These are phyloP conservation scores for Lasiurus borealis DNA, from an alignment of 2,113 vertebrate genomes.

Conservation along the genomic window DNA sequence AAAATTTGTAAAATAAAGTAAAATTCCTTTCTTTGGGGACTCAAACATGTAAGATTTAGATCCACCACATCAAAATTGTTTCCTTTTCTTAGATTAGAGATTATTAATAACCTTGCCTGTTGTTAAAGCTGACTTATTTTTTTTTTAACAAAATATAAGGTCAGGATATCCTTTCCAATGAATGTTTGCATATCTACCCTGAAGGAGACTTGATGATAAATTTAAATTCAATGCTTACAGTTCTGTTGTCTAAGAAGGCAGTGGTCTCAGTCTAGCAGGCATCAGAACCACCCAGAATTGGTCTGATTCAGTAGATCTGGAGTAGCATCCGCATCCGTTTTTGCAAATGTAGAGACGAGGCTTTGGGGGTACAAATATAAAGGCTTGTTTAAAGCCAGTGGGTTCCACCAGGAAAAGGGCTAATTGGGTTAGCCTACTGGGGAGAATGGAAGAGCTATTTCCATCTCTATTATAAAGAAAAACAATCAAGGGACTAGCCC, in stretches of 20 bases:
- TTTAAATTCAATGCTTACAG: background rate
- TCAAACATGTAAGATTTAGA: background rate
- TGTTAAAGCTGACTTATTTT: background rate
- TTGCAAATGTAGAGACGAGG: background rate
- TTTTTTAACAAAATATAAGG: slow-evolving; percentile 2
- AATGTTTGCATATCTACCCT: background rate
- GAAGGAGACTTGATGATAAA: slow-evolving; percentile 24
- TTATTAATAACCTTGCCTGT: background rate
- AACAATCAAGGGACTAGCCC: background rate
- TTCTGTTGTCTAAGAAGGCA: background rate
- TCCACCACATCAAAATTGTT: background rate
- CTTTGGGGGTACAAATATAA: background rate
- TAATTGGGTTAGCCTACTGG: background rate
- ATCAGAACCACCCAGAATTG: background rate
- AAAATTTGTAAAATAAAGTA: slow-evolving; percentile 31
- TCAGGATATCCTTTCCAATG: background rate
- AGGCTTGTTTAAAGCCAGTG: background rate
- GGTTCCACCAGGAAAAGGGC: background rate
- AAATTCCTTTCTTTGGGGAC: background rate
- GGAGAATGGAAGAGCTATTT: background rate
- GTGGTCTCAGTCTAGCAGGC: background rate
- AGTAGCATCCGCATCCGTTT: background rate
- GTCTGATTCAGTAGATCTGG: background rate
- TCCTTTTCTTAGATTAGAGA: background rate
- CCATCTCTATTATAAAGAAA: slow-evolving; percentile 1